These are phyloP conservation scores for Brienomyrus longianalis DNA, from an alignment of 2,113 vertebrate genomes.

Conservation along the genomic window DNA sequence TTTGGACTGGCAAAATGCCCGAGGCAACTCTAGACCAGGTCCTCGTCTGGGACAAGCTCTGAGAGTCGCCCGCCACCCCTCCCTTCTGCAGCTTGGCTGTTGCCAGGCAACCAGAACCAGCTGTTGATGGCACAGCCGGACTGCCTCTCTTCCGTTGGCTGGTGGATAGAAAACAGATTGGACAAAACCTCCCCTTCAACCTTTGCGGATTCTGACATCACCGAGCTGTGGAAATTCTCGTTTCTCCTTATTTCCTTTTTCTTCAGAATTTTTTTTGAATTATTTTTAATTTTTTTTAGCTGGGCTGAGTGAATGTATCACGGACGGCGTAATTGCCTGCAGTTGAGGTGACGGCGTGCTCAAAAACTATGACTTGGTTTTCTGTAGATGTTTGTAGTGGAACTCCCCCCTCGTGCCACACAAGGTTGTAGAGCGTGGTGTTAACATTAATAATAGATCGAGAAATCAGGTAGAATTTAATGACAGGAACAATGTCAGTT, in stretches of 20 bases:
- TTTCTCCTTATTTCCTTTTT: constrained; percentile 54
- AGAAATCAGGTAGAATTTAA: neutral
- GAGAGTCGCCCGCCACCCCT: constrained; percentile 29
- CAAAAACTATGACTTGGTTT: neutral
- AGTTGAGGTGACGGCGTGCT: neutral
- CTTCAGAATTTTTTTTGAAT: constrained; percentile 35
- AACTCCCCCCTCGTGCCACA: neutral
- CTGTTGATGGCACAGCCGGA: constrained; percentile 52
- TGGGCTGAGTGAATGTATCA: constrained; percentile 28
- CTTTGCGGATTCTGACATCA: constrained; percentile 52
- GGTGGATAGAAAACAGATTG: constrained; percentile 36
- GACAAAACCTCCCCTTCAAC: constrained; percentile 43
- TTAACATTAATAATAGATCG: neutral
- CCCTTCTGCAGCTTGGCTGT: constrained; percentile 51
- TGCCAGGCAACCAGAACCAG: constrained; percentile 66
- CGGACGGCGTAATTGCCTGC: constrained; percentile 16
- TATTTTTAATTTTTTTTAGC: constrained; percentile 51
- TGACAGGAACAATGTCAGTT: neutral
- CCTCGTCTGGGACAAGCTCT: neutral
- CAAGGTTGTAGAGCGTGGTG: neutral
- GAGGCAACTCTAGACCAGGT: neutral
- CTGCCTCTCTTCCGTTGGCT: constrained; percentile 26
- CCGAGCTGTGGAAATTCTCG: constrained; percentile 50
- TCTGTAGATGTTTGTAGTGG: neutral
- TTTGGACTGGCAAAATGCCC: neutral